Conservation (phyloP, 2,888 invertebrate genomes). For the Cephus sareptanus region DNA sequence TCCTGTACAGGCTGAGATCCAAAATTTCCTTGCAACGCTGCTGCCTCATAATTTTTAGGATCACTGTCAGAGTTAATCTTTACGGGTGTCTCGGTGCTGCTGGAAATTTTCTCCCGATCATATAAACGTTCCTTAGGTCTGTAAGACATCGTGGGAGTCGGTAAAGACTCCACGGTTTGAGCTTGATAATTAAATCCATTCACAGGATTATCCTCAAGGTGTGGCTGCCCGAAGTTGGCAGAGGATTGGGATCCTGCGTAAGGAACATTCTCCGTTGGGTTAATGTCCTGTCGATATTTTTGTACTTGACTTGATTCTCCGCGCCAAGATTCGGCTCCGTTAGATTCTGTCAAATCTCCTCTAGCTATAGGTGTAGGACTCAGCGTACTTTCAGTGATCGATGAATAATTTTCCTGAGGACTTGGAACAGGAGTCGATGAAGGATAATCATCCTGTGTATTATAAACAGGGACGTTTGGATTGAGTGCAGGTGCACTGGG, state of each 20-base stretch:
- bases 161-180: slow-evolving; percentile 30
- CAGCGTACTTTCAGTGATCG: not conserved
- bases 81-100: slow-evolving; percentile 28
- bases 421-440: slow-evolving; percentile 11
- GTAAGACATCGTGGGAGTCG: slow-evolving; percentile 39
- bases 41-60: slow-evolving; percentile 30
- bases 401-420: not conserved
- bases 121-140: slow-evolving; percentile 23
- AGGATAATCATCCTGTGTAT: slow-evolving; percentile 29
- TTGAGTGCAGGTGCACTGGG: slow-evolving; percentile 16
- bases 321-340: not conserved
- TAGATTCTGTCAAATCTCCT: not conserved
- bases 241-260: slow-evolving; percentile 22
- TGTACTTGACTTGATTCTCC: not conserved
- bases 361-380: not conserved
- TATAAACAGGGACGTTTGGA: slow-evolving; percentile 24
- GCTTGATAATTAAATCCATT: slow-evolving; percentile 57
- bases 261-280: slow-evolving; percentile 10
- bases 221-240: slow-evolving; percentile 22
- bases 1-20: not conserved
- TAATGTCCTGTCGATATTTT: slow-evolving; percentile 5
- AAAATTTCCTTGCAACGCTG: slow-evolving; percentile 18
- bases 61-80: slow-evolving; percentile 10
- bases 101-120: slow-evolving; percentile 36
- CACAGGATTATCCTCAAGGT: slow-evolving; percentile 43